phyloP scores from a whole-genome alignment of 2,888 invertebrate species.

The Omphaloscelis lunosa region DNA sequence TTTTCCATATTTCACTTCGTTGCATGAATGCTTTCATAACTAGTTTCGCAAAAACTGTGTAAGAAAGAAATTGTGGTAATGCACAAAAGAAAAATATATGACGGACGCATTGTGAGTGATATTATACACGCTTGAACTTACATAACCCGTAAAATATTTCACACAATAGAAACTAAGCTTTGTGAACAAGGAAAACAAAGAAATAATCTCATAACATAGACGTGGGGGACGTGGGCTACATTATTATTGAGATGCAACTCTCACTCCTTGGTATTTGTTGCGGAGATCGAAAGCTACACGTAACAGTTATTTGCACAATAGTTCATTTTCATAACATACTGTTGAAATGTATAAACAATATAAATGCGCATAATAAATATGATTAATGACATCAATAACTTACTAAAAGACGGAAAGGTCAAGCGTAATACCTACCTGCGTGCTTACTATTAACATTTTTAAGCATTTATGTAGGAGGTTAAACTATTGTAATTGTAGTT shows the following conservation, averaged over 20 bases:
- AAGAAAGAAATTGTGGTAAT: constrained; percentile 1
- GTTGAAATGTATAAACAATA: constrained; percentile 24
- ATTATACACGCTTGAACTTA: constrained; percentile 47
- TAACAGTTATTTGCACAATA: constrained; percentile 36
- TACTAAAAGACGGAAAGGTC: constrained; percentile 24
- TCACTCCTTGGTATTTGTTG: constrained; percentile 40
- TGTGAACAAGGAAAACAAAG: constrained; percentile 45
- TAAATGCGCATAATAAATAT: neutral
- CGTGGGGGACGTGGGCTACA: constrained; percentile 10
- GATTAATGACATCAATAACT: constrained; percentile 21
- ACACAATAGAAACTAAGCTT: constrained; percentile 54
- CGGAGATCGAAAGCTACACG: constrained; percentile 36
- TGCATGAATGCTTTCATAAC: constrained; percentile 2
- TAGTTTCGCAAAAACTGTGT: constrained; percentile 11
- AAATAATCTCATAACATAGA: constrained; percentile 38
- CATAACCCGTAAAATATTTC: constrained; percentile 54
- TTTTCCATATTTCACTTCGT: constrained; percentile 1
- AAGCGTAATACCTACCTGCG: neutral
- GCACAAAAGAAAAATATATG: constrained; percentile 41
- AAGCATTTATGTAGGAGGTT: neutral
- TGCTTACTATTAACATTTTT: neutral
- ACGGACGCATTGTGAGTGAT: constrained; percentile 34
- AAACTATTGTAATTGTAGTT: neutral
- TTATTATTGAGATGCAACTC: constrained; percentile 48
- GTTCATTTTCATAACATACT: constrained; percentile 20